Evolutionary conservation across 30 jellyfish, hydroid and myxozoan species (phyloP).

Genomic region (Catostylus mosaicus): DNA sequence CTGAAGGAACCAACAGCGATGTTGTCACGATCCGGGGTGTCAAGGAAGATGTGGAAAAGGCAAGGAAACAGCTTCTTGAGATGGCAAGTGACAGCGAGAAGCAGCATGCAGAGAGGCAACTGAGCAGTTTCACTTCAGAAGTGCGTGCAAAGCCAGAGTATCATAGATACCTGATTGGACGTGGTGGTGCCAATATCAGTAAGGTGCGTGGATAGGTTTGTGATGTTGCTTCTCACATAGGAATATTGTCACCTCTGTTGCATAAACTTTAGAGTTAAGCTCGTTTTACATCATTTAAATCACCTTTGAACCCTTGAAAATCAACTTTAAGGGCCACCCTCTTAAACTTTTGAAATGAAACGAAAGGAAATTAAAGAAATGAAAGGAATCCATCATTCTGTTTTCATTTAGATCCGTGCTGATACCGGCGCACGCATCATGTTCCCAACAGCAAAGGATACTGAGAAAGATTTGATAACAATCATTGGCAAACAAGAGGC

Average conservation of each 20-base stretch:
- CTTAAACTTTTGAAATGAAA: too few species aligned
- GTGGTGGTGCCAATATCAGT: constrained; percentile 88
- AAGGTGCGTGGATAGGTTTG: too few species aligned
- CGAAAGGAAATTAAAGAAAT: too few species aligned
- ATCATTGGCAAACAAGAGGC: constrained; percentile 87
- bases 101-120: constrained; percentile 74
- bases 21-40: constrained; percentile 81
- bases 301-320: too few species aligned
- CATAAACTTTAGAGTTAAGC: not conserved
- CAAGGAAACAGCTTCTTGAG: constrained; percentile 79
- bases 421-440: constrained; percentile 91
- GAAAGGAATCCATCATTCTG: too few species aligned
- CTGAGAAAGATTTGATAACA: constrained; percentile 86
- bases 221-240: too few species aligned
- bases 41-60: constrained; percentile 93
- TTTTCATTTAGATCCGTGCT: constrained; percentile 67
- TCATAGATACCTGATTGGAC: constrained; percentile 92
- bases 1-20: constrained; percentile 92
- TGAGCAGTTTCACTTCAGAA: constrained; percentile 83
- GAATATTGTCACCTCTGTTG: too few species aligned
- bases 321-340: too few species aligned
- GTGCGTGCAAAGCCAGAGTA: constrained; percentile 96
- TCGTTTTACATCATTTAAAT: not conserved
- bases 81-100: constrained; percentile 75
- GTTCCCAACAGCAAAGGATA: constrained; percentile 83